A percentile compares a stretch with the other conserved stretches of the same genome.
Evolutionary conservation across 2,113 vertebrate species (phyloP).

Genomic region (Kryptolebias marmoratus): DNA sequence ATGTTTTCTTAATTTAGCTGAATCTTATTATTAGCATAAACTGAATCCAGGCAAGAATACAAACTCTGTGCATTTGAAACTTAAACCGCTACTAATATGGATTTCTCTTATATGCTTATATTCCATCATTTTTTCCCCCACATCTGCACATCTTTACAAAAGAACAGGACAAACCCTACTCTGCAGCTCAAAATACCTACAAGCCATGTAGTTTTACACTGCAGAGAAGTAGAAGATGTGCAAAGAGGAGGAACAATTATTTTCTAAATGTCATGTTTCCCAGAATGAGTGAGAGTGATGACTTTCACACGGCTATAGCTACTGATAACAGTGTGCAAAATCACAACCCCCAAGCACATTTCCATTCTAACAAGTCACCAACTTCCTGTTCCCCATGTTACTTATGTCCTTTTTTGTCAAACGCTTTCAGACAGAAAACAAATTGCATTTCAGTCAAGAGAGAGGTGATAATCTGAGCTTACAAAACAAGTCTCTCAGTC

Average conservation of each 20-base stretch:
- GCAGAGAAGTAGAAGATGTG: slow-evolving; percentile 53
- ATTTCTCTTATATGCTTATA: slow-evolving; percentile 28
- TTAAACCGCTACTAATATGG: slow-evolving; percentile 39
- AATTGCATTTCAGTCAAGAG: slow-evolving; percentile 58
- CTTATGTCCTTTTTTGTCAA: slow-evolving; percentile 16
- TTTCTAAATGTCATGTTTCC: slow-evolving; percentile 77
- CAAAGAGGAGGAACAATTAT: slow-evolving; percentile 68
- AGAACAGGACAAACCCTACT: slow-evolving; percentile 27
- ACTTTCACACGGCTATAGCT: slow-evolving; percentile 59
- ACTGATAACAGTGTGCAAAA: slow-evolving; percentile 47
- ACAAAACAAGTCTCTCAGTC: slow-evolving; percentile 33
- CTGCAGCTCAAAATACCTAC: slow-evolving; percentile 41
- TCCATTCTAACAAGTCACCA: slow-evolving; percentile 66
- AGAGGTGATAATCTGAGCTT: slow-evolving; percentile 58
- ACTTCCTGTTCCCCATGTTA: slow-evolving; percentile 27
- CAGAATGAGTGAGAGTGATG: slow-evolving; percentile 57
- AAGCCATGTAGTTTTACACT: slow-evolving; percentile 34
- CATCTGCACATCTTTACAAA: slow-evolving; percentile 26
- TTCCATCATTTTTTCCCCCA: slow-evolving; percentile 1
- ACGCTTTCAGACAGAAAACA: slow-evolving; percentile 65
- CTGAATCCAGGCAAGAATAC: slow-evolving; percentile 10
- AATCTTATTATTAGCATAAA: slow-evolving; percentile 32
- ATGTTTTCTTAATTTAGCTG: not conserved
- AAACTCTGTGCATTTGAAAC: slow-evolving; percentile 38
- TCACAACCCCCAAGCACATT: slow-evolving; percentile 60